phyloP scores from a whole-genome alignment of 2,797 vertebrate species.

The Coregonus suidteri region DNA sequence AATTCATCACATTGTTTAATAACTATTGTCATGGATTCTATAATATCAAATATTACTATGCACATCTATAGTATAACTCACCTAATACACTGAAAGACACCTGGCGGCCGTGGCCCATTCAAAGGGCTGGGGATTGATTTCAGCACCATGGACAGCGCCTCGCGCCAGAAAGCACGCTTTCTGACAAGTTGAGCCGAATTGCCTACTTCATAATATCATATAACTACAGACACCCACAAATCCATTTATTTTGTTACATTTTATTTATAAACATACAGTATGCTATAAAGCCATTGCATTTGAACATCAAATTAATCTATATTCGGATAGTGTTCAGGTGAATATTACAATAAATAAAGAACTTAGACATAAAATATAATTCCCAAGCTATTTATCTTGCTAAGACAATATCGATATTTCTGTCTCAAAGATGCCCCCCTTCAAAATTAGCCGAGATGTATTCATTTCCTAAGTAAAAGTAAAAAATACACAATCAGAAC shows the following conservation, averaged over 20 bases:
- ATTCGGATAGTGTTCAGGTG: slow-evolving; percentile 82
- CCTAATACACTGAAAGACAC: not conserved
- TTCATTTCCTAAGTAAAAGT: slow-evolving; percentile 67
- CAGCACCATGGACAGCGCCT: slow-evolving; percentile 72
- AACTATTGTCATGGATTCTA: not conserved
- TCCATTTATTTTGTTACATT: slow-evolving; percentile 75
- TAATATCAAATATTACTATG: not conserved
- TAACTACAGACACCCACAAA: not conserved
- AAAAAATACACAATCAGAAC: slow-evolving; percentile 60
- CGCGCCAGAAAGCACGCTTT: too few species aligned
- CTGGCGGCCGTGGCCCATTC: not conserved
- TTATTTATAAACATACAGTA: slow-evolving; percentile 99
- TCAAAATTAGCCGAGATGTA: slow-evolving; percentile 70
- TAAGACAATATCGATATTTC: slow-evolving; percentile 65
- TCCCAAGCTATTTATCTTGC: slow-evolving; percentile 71
- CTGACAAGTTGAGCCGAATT: not conserved
- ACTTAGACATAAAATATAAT: slow-evolving; percentile 77
- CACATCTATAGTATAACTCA: not conserved
- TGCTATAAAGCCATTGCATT: slow-evolving; percentile 91
- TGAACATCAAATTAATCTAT: slow-evolving; percentile 83
- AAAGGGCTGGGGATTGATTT: slow-evolving; percentile 27
- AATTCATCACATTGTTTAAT: not conserved
- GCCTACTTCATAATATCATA: not conserved
- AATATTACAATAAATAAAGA: slow-evolving; percentile 97
- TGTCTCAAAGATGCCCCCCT: slow-evolving; percentile 64